Conservation (phyloP, 1,140 invertebrate species). For the Mycetomoellerius zeteki region DNA sequence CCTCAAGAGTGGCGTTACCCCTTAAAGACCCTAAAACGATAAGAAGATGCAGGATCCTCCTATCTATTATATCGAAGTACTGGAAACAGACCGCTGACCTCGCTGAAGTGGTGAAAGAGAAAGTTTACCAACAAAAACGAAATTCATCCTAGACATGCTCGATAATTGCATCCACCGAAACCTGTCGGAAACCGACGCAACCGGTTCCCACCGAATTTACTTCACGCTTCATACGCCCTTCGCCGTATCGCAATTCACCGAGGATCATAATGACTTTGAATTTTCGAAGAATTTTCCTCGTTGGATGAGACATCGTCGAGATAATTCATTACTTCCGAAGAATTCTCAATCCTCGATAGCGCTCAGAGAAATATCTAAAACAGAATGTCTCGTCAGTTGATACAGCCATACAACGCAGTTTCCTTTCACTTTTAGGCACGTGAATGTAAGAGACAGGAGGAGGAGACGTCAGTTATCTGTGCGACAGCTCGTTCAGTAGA, state of each 20-base stretch:
- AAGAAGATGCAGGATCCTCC: not conserved
- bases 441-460: slow-evolving; percentile 27
- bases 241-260: not conserved
- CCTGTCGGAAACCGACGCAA: slow-evolving; percentile 29
- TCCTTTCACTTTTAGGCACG: slow-evolving; percentile 52
- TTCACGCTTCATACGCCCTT: not conserved
- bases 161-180: slow-evolving; percentile 54
- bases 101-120: not conserved
- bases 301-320: not conserved
- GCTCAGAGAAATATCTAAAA: slow-evolving; percentile 11
- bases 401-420: not conserved
- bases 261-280: slow-evolving; percentile 1
- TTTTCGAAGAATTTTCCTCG: not conserved
- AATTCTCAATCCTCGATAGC: not conserved
- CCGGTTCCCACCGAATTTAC: slow-evolving; percentile 34
- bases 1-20: too few relatives aligned
- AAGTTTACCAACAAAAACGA: not conserved
- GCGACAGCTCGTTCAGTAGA: not conserved
- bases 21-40: not conserved
- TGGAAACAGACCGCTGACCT: not conserved
- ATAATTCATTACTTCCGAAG: not conserved
- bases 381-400: slow-evolving; percentile 17
- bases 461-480: slow-evolving; percentile 12
- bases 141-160: slow-evolving; percentile 44
- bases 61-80: not conserved